phyloP scores from a whole-genome alignment of 2,797 vertebrate species.

The Sternarchorhynchus goeldii region DNA sequence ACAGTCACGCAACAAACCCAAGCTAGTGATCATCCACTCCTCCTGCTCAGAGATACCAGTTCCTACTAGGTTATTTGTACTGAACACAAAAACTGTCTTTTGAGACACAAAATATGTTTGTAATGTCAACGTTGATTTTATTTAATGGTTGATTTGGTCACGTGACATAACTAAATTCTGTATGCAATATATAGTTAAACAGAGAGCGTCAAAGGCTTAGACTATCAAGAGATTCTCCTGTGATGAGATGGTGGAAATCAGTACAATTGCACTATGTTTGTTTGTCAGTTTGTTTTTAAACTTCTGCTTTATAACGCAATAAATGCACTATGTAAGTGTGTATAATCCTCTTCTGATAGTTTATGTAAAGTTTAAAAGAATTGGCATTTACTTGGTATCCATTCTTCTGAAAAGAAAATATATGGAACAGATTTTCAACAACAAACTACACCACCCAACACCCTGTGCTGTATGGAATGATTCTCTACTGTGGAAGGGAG shows the following conservation, averaged over 20 bases:
- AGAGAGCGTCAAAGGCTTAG: slow-evolving; percentile 68
- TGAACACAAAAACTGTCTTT: slow-evolving; percentile 57
- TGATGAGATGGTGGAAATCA: slow-evolving; percentile 64
- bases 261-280: slow-evolving; percentile 78
- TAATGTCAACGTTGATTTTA: slow-evolving; percentile 62
- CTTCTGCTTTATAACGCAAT: slow-evolving; percentile 77
- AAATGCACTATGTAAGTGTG: slow-evolving; percentile 72
- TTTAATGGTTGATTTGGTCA: slow-evolving; percentile 60
- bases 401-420: slow-evolving; percentile 53
- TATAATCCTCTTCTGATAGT: slow-evolving; percentile 67
- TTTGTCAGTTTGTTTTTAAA: slow-evolving; percentile 51
- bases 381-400: slow-evolving; percentile 64
- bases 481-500: slow-evolving; percentile 67
- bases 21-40: slow-evolving; percentile 58
- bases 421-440: slow-evolving; percentile 30
- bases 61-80: slow-evolving; percentile 65
- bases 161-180: slow-evolving; percentile 68
- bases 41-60: slow-evolving; percentile 55
- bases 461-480: slow-evolving; percentile 65
- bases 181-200: slow-evolving; percentile 77
- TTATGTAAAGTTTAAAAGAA: slow-evolving; percentile 63
- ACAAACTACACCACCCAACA: slow-evolving; percentile 63
- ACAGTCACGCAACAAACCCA: slow-evolving; percentile 55
- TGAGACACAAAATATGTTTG: slow-evolving; percentile 73
- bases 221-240: slow-evolving; percentile 68